phyloP scores from a whole-genome alignment of 1,140 invertebrate genomes.

The Bombus sylvicola region DNA sequence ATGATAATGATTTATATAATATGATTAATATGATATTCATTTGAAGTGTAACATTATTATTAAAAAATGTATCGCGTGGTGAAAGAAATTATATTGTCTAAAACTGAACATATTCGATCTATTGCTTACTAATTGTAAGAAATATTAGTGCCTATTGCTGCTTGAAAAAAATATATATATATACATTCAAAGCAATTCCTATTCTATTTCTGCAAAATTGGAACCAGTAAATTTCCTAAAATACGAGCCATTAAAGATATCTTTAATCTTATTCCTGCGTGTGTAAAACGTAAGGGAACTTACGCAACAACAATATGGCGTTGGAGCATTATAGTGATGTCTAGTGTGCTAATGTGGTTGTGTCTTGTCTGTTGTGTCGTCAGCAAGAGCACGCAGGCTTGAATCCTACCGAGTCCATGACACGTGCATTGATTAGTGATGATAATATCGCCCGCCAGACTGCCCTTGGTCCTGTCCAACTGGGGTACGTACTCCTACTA shows the following conservation, averaged over 20 bases:
- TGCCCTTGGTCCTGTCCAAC: conserved; percentile 92
- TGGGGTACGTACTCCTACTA: conserved; percentile 91
- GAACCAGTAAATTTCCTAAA: conserved; percentile 27
- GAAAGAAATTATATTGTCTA: too few relatives aligned
- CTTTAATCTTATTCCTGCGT: conserved; percentile 70
- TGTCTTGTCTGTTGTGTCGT: conserved; percentile 86
- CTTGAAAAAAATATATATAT: too few relatives aligned
- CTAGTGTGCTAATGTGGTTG: conserved; percentile 85
- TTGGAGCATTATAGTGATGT: conserved; percentile 80
- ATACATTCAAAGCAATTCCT: too few relatives aligned
- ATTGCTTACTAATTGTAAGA: too few relatives aligned
- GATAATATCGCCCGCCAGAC: conserved; percentile 92
- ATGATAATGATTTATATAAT: neutral
- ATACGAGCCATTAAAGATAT: conserved; percentile 60
- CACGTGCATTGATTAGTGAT: conserved; percentile 94
- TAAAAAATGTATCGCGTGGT: neutral
- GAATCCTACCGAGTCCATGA: conserved; percentile 95
- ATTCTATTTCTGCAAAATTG: neutral
- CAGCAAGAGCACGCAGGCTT: conserved; percentile 94
- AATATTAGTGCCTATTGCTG: too few relatives aligned
- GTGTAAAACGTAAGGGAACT: conserved; percentile 69
- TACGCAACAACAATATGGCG: conserved; percentile 71
- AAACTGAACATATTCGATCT: too few relatives aligned
- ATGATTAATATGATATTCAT: neutral
- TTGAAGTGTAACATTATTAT: neutral